Conservation (phyloP, 2,888 invertebrate species). For the Tenthredo amoena region DNA sequence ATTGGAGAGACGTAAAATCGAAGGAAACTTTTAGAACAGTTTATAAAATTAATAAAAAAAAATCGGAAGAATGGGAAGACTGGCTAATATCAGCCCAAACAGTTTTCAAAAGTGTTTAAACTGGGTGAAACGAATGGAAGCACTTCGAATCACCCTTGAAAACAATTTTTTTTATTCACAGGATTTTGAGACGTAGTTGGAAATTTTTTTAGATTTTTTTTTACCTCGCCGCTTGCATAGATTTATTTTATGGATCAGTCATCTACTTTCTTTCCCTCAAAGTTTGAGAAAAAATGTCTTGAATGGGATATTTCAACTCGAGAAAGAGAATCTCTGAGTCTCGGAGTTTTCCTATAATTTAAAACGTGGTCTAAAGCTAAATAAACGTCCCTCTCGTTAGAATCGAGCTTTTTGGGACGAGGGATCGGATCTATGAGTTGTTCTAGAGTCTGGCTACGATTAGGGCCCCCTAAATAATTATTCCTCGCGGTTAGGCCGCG, state of each 20-base stretch:
- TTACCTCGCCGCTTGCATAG: too few relatives aligned
- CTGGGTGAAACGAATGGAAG: background rate
- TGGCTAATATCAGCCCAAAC: background rate
- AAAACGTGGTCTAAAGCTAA: background rate
- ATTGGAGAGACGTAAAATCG: background rate
- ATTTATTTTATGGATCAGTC: too few relatives aligned
- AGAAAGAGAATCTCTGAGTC: background rate
- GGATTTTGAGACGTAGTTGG: background rate
- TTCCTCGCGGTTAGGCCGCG: constrained; percentile 4
- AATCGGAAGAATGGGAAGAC: background rate
- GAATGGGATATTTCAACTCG: background rate
- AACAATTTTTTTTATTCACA: background rate
- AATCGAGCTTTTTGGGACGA: background rate
- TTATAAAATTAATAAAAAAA: background rate
- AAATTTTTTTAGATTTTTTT: background rate
- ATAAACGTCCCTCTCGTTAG: constrained; percentile 15
- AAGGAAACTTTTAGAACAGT: background rate
- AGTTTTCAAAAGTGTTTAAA: background rate
- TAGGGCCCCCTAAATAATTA: constrained; percentile 24
- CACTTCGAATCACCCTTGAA: background rate
- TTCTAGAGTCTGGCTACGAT: background rate
- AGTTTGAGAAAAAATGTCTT: too few relatives aligned
- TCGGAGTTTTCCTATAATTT: background rate
- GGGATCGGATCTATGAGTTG: constrained; percentile 22
- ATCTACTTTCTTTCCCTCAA: too few relatives aligned